Conservation (phyloP, 2,888 invertebrate genomes). For the Drosophila macrospina region DNA sequence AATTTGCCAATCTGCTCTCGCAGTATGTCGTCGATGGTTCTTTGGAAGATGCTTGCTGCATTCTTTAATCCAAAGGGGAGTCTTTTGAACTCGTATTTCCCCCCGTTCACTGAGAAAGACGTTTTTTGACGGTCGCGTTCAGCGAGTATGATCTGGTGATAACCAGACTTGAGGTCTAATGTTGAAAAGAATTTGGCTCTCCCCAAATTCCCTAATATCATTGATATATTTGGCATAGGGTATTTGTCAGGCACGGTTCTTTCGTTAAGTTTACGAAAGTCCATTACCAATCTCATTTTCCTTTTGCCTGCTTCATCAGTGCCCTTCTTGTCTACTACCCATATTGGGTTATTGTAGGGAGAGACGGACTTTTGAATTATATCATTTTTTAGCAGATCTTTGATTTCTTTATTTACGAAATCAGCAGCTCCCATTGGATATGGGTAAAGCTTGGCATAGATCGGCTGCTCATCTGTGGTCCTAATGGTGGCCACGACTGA, state of each 20-base stretch:
- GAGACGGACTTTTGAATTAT: no score
- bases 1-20: slow-evolving; percentile 15
- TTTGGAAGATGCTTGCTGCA: slow-evolving; percentile 20
- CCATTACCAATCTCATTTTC: no score
- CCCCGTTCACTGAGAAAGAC: slow-evolving; percentile 8
- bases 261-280: no score
- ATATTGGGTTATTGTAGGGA: no score
- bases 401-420: slow-evolving; percentile 11
- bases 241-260: slow-evolving; percentile 15
- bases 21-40: no score
- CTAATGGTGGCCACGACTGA: slow-evolving; percentile 2
- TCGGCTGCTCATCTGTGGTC: slow-evolving; percentile 2
- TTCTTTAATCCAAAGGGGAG: slow-evolving; percentile 25
- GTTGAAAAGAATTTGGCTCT: slow-evolving; percentile 23
- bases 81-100: slow-evolving; percentile 12
- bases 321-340: no score
- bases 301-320: no score
- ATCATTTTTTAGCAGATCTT: slow-evolving; percentile 4
- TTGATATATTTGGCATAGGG: slow-evolving; percentile 22
- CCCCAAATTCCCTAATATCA: slow-evolving; percentile 28
- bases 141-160: slow-evolving; percentile 28
- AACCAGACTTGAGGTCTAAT: slow-evolving; percentile 31
- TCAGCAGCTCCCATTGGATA: slow-evolving; percentile 26
- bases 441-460: slow-evolving; percentile 12
- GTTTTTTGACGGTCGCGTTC: slow-evolving; percentile 23